Conservation (phyloP, 2,888 invertebrate genomes). For the Oligia strigilis region DNA sequence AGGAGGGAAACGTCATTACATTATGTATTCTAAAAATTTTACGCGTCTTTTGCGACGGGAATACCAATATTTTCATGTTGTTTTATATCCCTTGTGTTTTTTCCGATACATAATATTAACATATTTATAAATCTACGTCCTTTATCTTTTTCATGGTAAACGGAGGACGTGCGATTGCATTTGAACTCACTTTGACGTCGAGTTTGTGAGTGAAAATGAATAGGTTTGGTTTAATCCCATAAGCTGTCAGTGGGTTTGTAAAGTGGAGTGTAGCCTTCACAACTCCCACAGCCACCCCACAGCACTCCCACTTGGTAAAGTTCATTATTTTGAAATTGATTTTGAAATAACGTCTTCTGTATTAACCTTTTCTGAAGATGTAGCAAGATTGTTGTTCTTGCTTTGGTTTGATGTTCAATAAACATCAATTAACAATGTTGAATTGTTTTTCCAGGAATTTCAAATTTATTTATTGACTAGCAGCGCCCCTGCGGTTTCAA, state of each 20-base stretch:
- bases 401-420: not conserved
- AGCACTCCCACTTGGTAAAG: constrained; percentile 4
- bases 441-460: not conserved
- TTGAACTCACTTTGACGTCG: constrained; percentile 2
- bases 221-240: constrained; percentile 7
- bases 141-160: not conserved
- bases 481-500: too few relatives aligned
- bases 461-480: not conserved
- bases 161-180: not conserved
- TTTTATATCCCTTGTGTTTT: constrained; percentile 66
- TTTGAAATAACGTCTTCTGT: not conserved
- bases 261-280: constrained; percentile 16
- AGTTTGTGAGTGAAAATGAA: constrained; percentile 4
- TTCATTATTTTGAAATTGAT: constrained; percentile 14
- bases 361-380: not conserved
- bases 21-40: constrained; percentile 72
- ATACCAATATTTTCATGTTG: constrained; percentile 67
- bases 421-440: not conserved
- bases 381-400: not conserved
- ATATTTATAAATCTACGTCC: constrained; percentile 23
- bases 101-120: constrained; percentile 21
- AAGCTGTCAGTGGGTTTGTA: constrained; percentile 1
- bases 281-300: constrained; percentile 15
- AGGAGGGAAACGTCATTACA: constrained; percentile 64
- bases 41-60: constrained; percentile 61